Evolutionary conservation across 2,797 vertebrate genomes (phyloP).

Genomic region (Lerista edwardsae): DNA sequence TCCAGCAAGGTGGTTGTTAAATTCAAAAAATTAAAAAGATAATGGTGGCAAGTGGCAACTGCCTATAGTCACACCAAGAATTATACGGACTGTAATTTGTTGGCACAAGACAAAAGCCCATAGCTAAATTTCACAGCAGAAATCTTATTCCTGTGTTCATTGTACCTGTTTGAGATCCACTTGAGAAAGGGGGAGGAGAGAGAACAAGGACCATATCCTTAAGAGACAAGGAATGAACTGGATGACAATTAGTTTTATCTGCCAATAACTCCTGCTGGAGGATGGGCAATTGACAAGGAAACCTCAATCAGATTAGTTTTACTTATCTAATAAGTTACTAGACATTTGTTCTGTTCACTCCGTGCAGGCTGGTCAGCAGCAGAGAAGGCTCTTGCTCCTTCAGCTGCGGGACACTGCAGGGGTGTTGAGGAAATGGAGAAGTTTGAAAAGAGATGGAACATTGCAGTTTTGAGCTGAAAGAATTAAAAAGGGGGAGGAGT

Average conservation of each 20-base stretch:
- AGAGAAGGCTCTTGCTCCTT: neutral
- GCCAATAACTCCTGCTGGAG: neutral
- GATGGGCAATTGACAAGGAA: neutral
- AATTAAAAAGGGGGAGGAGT: slow-evolving; percentile 71
- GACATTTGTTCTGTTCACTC: neutral
- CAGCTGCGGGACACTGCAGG: neutral
- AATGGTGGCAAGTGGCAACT: no score
- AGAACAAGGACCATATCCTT: no score
- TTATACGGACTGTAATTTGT: no score
- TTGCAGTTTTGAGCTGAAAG: slow-evolving; percentile 55
- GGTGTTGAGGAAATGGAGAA: neutral
- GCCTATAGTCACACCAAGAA: neutral
- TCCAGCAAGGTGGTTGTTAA: no score
- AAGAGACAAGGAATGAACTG: neutral
- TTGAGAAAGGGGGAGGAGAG: no score
- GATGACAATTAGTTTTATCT: neutral
- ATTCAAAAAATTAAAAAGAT: no score
- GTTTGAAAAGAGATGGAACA: neutral
- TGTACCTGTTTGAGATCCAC: neutral
- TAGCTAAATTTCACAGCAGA: neutral
- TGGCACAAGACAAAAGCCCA: neutral
- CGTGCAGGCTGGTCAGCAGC: neutral
- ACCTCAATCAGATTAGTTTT: neutral
- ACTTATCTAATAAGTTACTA: neutral
- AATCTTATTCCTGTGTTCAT: neutral